Base-by-base conservation (phyloP, 2,888 invertebrate species). In the Ypsolopha scabrella region DNA sequence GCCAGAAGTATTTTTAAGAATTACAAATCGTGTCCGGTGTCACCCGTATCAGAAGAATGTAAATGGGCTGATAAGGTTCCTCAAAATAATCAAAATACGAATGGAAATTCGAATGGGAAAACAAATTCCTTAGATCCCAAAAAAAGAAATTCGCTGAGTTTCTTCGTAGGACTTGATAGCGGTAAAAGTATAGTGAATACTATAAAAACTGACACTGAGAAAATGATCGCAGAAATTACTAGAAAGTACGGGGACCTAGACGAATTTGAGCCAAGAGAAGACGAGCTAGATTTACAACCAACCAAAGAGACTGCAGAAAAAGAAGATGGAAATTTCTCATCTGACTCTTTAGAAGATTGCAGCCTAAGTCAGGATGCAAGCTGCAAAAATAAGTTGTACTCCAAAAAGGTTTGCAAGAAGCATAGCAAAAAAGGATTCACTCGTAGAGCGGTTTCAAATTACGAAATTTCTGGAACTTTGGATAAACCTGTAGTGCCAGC, bases 21-120 rank as follows among this genome's bases (percentile, higher is more conserved):
- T 60, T 90, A 92, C 57, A 93, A 94, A 62, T 94, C 94, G 6
- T 90, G 94, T 58, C 94, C 94, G 0, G 93, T 94, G 0, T 94
- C 94, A 0, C 94, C 94, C 0, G 94, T 94, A 0, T 93, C 91
- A 51, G 94, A 94, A 65, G 94, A 94, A 65, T 88, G 91, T 39
- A 91, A 91, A 66, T 90, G 90, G 90, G 78, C 85, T 1, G 88
- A 88, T 53, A 81, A 85, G 62, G 76, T 70, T 37, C 72, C 76
- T 0, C 75, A 60, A 68, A 79, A 58, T 6, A 70, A 59, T 51
- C 64, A 70, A 43, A 67, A 61, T 50, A 60, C 62, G 2, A 56
- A 53, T 9, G 60, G 63, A 33, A 69, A 62, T 51, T 56, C 56
- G 13, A 75, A 58, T 60, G 64, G 76, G 0, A 74, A 79, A 6